Evolutionary conservation across 2,797 vertebrate species (phyloP), one percentile per base, ranked within the genome.

Genomic region (Ispidina lecontei): DNA sequence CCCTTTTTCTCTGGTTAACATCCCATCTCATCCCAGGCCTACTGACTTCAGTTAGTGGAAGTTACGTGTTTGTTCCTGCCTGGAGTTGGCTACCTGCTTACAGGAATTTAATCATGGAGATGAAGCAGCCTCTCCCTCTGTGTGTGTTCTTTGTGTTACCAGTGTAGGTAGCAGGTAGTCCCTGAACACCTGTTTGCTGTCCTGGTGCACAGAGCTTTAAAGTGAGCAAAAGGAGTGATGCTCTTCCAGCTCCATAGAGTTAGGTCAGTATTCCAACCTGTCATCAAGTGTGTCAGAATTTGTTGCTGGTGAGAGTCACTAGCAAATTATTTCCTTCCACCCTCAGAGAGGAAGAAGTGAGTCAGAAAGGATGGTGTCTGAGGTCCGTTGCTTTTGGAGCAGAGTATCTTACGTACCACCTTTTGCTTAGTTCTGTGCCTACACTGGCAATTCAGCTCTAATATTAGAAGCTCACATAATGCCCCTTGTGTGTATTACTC

Each of bases 301-400:
- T 41, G 16, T 72, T 75, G 64, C 68, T 78, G 39, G 21, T 78
- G 60, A 47, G 37, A 81, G 47, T 78, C 70, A 28, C 19, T 41
- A 75, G 78, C 28, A 60, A 89, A 80, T 91, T 56, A 78, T 23
- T 90, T 52, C 51, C 63, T 93, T 84, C 62, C 47, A 60, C 78
- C 47, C 37, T 93, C 65, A 54, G 72, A 49, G 71, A 87, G 83
- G 86, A 91, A 76, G 69, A 4, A 75, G 26, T 91, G 95, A 95
- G 69, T 95, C 94, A 94, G 71, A 93, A 95, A 51, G 75, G 71
- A 49, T 82, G 31, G 62, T 77, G 54, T 80, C 72, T 87, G 89
- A 91, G 78, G 84, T 85, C 90, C 81, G 16, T 41, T 2, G 0
- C 78, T 83, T 60, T 69, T 63, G 75, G 59, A 92, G 74, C 68